phyloP scores from a whole-genome alignment of 2,888 invertebrate genomes.

The Scaeva pyrastri region DNA sequence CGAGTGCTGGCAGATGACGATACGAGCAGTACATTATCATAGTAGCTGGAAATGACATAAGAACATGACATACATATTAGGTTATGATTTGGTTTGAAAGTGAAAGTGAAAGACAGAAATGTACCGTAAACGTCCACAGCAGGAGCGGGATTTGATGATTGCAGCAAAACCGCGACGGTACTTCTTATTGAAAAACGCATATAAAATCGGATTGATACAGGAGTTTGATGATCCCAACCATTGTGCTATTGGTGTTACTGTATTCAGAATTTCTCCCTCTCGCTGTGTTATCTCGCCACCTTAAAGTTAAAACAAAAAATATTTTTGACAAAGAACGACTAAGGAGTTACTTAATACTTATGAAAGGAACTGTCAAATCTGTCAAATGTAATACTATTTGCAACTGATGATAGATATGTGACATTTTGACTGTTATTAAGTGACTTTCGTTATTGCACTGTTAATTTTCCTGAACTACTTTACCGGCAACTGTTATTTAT shows the following conservation, averaged over 20 bases:
- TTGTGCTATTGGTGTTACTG: conserved; percentile 94
- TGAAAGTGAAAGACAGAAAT: too few relatives aligned
- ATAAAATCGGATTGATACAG: conserved; percentile 97
- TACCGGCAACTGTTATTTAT: too few relatives aligned
- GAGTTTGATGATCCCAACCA: conserved; percentile 97
- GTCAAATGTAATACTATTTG: too few relatives aligned
- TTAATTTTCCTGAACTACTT: too few relatives aligned
- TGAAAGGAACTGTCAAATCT: too few relatives aligned
- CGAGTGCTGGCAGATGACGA: conserved; percentile 93
- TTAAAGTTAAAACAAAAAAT: conserved; percentile 43
- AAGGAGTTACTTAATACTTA: too few relatives aligned
- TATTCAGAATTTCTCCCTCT: conserved; percentile 92
- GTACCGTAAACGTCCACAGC: conserved; percentile 91
- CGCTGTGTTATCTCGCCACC: conserved; percentile 86
- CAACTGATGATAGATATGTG: too few relatives aligned
- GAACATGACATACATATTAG: background rate
- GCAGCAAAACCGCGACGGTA: conserved; percentile 95
- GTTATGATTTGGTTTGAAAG: background rate
- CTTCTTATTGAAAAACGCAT: conserved; percentile 97
- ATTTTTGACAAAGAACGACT: too few relatives aligned
- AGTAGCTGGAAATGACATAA: conserved; percentile 85
- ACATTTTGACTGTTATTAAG: too few relatives aligned
- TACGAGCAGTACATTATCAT: conserved; percentile 93
- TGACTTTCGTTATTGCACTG: too few relatives aligned
- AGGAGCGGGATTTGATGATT: conserved; percentile 92